Evolutionary conservation across 1,140 invertebrate genomes (phyloP).

Genomic region (Macrostomum lignano): DNA sequence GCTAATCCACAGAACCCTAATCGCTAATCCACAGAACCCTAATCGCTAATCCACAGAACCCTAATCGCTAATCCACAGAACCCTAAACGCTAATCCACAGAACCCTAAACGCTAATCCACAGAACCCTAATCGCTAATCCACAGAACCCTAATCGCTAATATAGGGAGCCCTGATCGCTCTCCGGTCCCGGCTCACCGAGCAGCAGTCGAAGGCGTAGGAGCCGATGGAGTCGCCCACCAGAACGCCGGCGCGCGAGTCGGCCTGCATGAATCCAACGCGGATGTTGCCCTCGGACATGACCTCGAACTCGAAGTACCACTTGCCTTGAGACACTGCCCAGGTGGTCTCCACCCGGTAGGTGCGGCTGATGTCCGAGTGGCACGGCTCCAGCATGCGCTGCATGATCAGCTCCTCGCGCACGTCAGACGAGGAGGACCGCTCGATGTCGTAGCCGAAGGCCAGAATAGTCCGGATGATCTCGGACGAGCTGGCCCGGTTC

Average conservation of each 20-base stretch:
- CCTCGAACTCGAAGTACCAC: constrained; percentile 96
- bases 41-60: no score
- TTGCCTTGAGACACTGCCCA: constrained; percentile 80
- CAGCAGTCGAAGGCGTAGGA: constrained; percentile 94
- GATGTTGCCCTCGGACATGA: constrained; percentile 78
- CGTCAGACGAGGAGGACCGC: constrained; percentile 46
- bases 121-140: no score
- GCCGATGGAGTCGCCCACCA: constrained; percentile 66
- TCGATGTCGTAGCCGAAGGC: constrained; percentile 91
- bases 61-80: no score
- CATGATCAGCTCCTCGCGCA: constrained; percentile 13
- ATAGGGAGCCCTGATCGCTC: no score
- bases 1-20: no score
- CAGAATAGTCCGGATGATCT: constrained; percentile 70
- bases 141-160: no score
- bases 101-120: no score
- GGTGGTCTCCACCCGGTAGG: constrained; percentile 74
- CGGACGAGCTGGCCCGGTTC: constrained; percentile 73
- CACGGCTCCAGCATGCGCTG: constrained; percentile 5
- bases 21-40: no score
- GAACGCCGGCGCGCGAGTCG: constrained; percentile 48
- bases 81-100: no score
- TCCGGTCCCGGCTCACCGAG: no score
- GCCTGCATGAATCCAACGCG: constrained; percentile 73
- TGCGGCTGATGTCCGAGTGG: no score